A percentile compares a stretch with the other conserved stretches of the same genome.
Evolutionary conservation across 2,113 vertebrate species (phyloP).

Genomic region (Sylvia atricapilla): DNA sequence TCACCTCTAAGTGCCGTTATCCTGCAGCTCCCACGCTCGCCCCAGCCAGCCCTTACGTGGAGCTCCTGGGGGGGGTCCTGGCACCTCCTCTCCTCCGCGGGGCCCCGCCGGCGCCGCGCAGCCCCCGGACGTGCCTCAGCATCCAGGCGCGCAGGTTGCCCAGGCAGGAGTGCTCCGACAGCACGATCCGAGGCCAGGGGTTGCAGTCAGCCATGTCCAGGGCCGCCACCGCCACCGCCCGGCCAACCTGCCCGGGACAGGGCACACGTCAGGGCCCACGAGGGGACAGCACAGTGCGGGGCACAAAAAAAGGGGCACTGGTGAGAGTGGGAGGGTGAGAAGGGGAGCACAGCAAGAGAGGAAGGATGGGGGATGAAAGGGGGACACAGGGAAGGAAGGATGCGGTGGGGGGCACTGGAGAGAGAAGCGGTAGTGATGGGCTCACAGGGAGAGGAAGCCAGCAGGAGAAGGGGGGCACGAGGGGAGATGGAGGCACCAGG

Average conservation of each 20-base stretch:
- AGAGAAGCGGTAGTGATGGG: too few relatives aligned
- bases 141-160: constrained; percentile 90
- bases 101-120: constrained; percentile 61
- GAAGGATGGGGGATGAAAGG: background rate
- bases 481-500: background rate
- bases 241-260: constrained; percentile 80
- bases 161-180: constrained; percentile 91
- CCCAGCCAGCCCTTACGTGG: constrained; percentile 67
- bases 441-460: background rate
- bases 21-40: background rate
- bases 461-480: background rate
- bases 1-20: background rate
- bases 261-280: background rate
- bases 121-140: constrained; percentile 89
- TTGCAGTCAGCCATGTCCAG: constrained; percentile 94
- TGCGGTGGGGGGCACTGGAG: background rate
- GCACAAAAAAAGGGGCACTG: too few relatives aligned
- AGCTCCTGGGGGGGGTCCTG: constrained; percentile 75
- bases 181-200: constrained; percentile 90
- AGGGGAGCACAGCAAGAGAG: background rate
- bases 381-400: background rate
- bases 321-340: too few relatives aligned
- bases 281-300: too few relatives aligned
- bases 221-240: constrained; percentile 87
- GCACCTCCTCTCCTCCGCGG: constrained; percentile 64